Evolutionary conservation across 2,888 invertebrate genomes (phyloP), one percentile per base, ranked within the genome.

Genomic region (Piscicola geometra): DNA sequence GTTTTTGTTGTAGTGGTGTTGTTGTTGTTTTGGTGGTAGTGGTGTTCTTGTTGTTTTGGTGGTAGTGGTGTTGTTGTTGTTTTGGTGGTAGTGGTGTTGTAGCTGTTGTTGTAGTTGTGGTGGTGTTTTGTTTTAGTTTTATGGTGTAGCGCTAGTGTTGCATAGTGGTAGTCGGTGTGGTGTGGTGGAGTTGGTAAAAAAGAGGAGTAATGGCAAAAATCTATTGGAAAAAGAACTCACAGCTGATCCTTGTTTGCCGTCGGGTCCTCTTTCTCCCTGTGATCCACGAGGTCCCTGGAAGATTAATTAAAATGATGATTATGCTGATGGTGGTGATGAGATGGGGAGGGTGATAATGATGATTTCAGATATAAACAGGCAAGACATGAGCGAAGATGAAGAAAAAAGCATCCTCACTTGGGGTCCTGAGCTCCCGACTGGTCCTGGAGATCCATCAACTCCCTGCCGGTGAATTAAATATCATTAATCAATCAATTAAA

Each of bases 241-340:
- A 33, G 80, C 76, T 3, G 80, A 78, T 77, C 84, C 84, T 41
- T 82, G 80, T 21, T 81, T 80, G 30, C 84, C 84, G 81, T 84
- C 78, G 12, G 81, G 80, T 50, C 83, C 83, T n/a, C 81, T 78
- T 32, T 79, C 79, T 41, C 83, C 83, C 12, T 81, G 78, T 33
- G 77, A 75, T 33, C 83, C 83, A 3, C 80, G 78, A 21, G 80
- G 78, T 66, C 83, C 83, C 79, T 80, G 75, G 18, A 76, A 35
- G 80, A 81, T 41, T 21, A 72, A 41, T 70, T 18, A 18, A 30
- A n/a, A 33, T 33, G 21, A 32, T 3, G 32, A 30, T 28, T 2
- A 33, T 67, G 35, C 25, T 67, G 64, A 30, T 64, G 64, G 9
- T 64, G 64, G 30, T n/a, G 64, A 64, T 64, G 5, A 28, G 64